Evolutionary conservation across 37 sponge, comb jelly and placozoan species (phyloP).

Genomic region (Crambe crambe): DNA sequence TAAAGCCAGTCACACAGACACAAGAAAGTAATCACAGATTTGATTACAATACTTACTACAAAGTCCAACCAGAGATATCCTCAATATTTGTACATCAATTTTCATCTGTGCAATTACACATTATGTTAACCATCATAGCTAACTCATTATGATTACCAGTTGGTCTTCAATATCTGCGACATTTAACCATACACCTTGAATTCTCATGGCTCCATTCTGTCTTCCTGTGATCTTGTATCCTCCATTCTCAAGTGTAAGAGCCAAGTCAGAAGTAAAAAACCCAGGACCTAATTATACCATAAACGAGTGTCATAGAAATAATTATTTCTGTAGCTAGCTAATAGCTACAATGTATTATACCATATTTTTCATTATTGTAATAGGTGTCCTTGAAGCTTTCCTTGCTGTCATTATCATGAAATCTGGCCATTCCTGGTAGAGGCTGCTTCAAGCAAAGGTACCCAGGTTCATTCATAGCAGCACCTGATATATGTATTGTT

Average conservation of each 20-base stretch:
- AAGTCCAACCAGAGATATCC: background rate
- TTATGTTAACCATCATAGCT: too few relatives aligned
- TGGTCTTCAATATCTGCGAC: background rate
- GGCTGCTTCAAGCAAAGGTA: background rate
- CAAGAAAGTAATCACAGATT: too few relatives aligned
- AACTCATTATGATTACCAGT: background rate
- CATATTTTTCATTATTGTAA: background rate
- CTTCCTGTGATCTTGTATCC: background rate
- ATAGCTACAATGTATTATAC: background rate
- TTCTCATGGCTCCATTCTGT: background rate
- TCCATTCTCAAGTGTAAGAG: background rate
- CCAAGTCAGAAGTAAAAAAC: background rate
- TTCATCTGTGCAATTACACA: too few relatives aligned
- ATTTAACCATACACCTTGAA: background rate
- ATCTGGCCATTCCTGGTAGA: conserved; percentile 15
- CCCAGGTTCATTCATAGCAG: background rate
- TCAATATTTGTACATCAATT: background rate
- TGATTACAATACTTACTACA: too few relatives aligned
- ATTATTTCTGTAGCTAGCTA: background rate
- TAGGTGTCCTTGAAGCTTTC: background rate
- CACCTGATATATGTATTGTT: too few relatives aligned
- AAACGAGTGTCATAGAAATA: too few relatives aligned
- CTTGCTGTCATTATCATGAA: background rate
- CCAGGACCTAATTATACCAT: too few relatives aligned
- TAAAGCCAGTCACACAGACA: too few relatives aligned